Base-by-base conservation (phyloP, 2,113 vertebrate genomes). In the Eulemur rufifrons region DNA sequence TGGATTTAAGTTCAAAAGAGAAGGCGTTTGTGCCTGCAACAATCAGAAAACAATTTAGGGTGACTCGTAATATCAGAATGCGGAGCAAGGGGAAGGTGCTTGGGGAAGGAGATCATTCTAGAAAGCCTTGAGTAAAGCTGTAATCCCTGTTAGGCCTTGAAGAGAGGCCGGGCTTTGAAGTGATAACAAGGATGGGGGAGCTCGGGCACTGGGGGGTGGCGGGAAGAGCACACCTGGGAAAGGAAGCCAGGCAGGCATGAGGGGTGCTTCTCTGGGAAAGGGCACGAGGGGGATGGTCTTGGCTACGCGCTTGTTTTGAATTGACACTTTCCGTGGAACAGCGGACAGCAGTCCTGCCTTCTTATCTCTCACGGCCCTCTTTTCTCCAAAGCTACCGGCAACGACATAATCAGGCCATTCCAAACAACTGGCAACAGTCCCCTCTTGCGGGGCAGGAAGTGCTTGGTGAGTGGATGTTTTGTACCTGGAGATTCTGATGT, bases 351-450 rank as follows among this genome's bases (percentile, higher is more conserved):
- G 27, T 74, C 47, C 52, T 86, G 91, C 93, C 68, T 52, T 76
- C 64, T 39, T n/a, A n/a, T 9, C 27, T 77, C 81, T 96, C 68
- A 4, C 5, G 64, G 71, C 13, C 56, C 10, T n/a, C 39, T 47
- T 82, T 94, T 93, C 66, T 94, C 3, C 12, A 91, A 91, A 81
- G 89, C 4, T 5, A 74, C 80, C 63, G 37, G 50, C 64, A 83
- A 81, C 7, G 63, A 81, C 92, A 80, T 42, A 97, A 96, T 94
- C 52, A 81, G 89, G 83, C 83, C 80, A 86, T 64, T 91, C 7
- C 17, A 20, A 93, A 69, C 61, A 68, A 56, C 59, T 80, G 71
- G 3, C 10, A n/a, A 17, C 17, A 50, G 29, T 90, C 91, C 66
- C 45, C 25, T 93, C 23, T 54, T 47, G 54, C 82, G 32, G 61